A percentile compares a stretch with the other conserved stretches of the same genome.
phyloP scores from a whole-genome alignment of 2,797 vertebrate genomes.

The Sebastes diploproa region DNA sequence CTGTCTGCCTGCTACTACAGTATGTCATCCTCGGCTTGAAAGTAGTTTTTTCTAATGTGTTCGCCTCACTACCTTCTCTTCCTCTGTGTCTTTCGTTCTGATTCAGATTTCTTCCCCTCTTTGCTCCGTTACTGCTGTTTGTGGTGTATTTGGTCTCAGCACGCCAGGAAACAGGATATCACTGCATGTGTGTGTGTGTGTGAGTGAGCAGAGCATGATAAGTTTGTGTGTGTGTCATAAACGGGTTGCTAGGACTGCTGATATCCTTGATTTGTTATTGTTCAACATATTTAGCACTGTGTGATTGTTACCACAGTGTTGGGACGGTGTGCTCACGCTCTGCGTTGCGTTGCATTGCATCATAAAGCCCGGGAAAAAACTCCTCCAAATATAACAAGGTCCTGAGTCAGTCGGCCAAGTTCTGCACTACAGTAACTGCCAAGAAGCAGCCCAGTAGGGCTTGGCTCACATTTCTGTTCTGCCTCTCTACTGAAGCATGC shows the following conservation, averaged over 20 bases:
- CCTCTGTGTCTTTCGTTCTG: slow-evolving; percentile 6
- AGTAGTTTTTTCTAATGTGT: slow-evolving; percentile 8
- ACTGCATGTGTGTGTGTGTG: slow-evolving; percentile 17
- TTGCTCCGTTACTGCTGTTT: slow-evolving; percentile 35
- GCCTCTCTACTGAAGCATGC: slow-evolving; percentile 64
- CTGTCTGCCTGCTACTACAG: slow-evolving; percentile 12
- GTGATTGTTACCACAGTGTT: neutral
- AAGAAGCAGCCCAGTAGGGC: slow-evolving; percentile 51
- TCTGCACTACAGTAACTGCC: slow-evolving; percentile 44
- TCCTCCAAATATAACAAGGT: slow-evolving; percentile 37
- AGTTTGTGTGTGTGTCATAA: slow-evolving; percentile 15
- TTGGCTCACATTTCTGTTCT: slow-evolving; percentile 70
- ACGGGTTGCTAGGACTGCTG: slow-evolving; percentile 1
- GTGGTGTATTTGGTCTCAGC: slow-evolving; percentile 48
- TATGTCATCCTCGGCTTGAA: slow-evolving; percentile 10
- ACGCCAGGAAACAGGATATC: slow-evolving; percentile 77
- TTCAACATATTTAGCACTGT: neutral
- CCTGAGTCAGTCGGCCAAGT: slow-evolving; percentile 49
- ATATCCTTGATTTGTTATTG: slow-evolving; percentile 26
- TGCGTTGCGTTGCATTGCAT: slow-evolving; percentile 70
- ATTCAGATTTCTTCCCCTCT: slow-evolving; percentile 31
- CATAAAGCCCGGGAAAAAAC: slow-evolving; percentile 66
- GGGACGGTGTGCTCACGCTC: neutral
- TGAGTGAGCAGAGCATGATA: slow-evolving; percentile 5
- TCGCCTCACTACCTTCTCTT: neutral